Evolutionary conservation across 1,140 invertebrate species (phyloP), one percentile per base, ranked within the genome.

Genomic region (Ectropis grisescens): DNA sequence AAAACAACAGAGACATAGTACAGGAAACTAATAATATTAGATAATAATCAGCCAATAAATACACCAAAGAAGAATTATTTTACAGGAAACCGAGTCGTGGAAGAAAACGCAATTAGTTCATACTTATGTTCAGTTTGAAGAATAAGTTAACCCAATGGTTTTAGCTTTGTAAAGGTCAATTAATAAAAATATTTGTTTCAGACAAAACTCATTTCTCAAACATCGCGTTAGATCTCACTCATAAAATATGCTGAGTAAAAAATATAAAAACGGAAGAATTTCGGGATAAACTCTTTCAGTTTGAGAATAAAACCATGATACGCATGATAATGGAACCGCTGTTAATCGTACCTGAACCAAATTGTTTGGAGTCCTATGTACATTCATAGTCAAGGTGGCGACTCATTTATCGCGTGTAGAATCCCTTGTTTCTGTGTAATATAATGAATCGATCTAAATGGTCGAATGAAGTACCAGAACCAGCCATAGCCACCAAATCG

Each of bases 261-360:
- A 15, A 22, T 28, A 32, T 25, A 14, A 30, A 39, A 29, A 22
- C 2, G 12, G 37, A 33, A 22, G 14, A 12, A 23, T 39, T 33
- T 29, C 23, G 11, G 22, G 24, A 15, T 29, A 30, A 39, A 23
- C 29, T 31, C 10, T 13, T 13, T 22, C 24, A 39, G 13, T 13
- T 39, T 23, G 1, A 39, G 16, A 10, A 26, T 15, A 33, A 33
- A 11, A 25, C 24, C 3, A n/a, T 33, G 16, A 23, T 28, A 33
- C 29, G 30, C 29, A 22, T 22, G 9, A 22, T 22, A 22, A 9
- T 4, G 9, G 19, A 22, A 22, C 19, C 19, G 19, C 19, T 22
- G 4, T 4, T 22, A 5, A 22, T 5, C 9, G 19, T 22, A 5
- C 19, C 19, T 4, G 19, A 22, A 5, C 9, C 4, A 4, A 22